Base-by-base conservation (phyloP, 2,888 invertebrate genomes). In the Sericinus montela region DNA sequence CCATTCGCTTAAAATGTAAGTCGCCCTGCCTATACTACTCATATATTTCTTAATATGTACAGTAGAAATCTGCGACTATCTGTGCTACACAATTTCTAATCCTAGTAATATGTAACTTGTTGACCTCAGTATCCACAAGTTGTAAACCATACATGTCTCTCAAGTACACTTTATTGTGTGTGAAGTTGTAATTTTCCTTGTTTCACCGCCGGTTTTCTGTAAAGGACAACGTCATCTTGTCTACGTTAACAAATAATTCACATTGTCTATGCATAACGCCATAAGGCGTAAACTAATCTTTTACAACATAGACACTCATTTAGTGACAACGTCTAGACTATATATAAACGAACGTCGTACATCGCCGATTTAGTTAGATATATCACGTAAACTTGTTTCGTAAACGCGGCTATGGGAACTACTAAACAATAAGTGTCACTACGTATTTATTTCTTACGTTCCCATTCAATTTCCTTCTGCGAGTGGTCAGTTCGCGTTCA, bases 401-500 rank as follows among this genome's bases (percentile, higher is more conserved):
- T 36, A 41, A 46, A 35, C 10, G 19, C 45, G 9, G 10, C 45
- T 29, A 44, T 49, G 49, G 45, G 40, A n/a, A 14, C 13, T 5
- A 39, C 13, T 28, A 14, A 35, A 40, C 37, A 9, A 16, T 16
- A 30, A 44, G 37, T 32, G 43, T 43, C 32, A 32, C 16, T 40
- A n/a, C 9, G 16, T 30, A 5, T 32, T 32, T 5, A 23, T 16
- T 28, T 28, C 9, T 4, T 29, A 16, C 23, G 45, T 28, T 39
- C 13, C 35, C 36, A 39, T 29, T 38, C 32, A 38, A 14, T 48
- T 38, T 45, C 32, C 43, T 40, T 42, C 55, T 55, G 55, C 56
- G 63, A 52, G 56, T 65, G 58, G n/a, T n/a, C n/a, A n/a, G n/a
- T n/a, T n/a, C 68, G 70, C 82, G 85, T 86, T 86, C 75, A 69